Evolutionary conservation across 2,888 invertebrate species (phyloP).

Genomic region (Dolichopus griseipennis): DNA sequence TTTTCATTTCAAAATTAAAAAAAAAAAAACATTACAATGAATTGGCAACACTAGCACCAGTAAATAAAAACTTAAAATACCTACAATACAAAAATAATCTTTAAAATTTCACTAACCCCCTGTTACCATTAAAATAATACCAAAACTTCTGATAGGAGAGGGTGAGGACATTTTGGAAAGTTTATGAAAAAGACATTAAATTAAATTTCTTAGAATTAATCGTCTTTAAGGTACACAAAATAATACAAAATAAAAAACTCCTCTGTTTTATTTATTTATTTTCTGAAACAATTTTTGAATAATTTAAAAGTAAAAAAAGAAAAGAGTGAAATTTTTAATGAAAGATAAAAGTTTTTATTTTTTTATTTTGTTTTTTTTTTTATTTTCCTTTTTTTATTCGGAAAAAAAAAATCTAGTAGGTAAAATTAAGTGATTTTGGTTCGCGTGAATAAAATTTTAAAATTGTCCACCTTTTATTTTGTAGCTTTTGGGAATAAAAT

Average conservation of each 20-base stretch:
- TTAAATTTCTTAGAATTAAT: conserved; percentile 6
- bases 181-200: conserved; percentile 2
- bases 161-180: not conserved
- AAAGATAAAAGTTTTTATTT: too few relatives aligned
- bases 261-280: too few relatives aligned
- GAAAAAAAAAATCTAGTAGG: not conserved
- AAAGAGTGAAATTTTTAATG: too few relatives aligned
- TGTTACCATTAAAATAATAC: too few relatives aligned
- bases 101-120: too few relatives aligned
- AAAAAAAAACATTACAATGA: too few relatives aligned
- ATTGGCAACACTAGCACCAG: not conserved
- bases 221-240: conserved; percentile 1
- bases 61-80: not conserved
- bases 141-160: not conserved
- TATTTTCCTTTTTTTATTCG: too few relatives aligned
- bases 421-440: not conserved
- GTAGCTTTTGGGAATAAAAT: not conserved
- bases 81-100: not conserved
- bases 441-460: conserved; percentile 2
- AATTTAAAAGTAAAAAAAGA: too few relatives aligned
- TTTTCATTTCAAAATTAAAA: too few relatives aligned
- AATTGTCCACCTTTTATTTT: not conserved
- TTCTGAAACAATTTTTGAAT: too few relatives aligned
- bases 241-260: not conserved
- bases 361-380: too few relatives aligned